Evolutionary conservation across 2,113 vertebrate genomes (phyloP).

Genomic region (Montifringilla adamsi): DNA sequence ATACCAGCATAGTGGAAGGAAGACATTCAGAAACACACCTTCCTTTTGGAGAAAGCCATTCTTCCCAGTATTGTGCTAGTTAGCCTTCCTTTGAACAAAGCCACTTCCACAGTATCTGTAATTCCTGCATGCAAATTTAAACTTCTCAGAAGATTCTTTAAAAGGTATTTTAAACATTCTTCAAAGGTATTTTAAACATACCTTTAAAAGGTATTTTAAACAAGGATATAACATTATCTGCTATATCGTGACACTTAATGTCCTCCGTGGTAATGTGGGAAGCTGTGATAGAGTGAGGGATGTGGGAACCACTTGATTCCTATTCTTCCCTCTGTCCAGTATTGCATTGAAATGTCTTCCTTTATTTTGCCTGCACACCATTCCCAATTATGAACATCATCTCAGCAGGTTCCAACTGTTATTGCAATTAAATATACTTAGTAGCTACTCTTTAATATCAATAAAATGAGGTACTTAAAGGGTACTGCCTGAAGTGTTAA

Average conservation of each 20-base stretch:
- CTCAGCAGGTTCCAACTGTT: background rate
- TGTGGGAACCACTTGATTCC: background rate
- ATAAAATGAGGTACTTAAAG: background rate
- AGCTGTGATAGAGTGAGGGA: background rate
- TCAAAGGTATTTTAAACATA: background rate
- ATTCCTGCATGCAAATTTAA: background rate
- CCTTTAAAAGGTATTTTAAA: background rate
- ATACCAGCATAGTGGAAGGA: background rate
- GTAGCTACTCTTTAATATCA: background rate
- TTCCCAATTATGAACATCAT: background rate
- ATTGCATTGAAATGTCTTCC: rapidly evolving
- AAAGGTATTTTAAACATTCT: background rate
- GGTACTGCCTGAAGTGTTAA: background rate
- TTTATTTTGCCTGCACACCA: background rate
- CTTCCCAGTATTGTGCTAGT: slow-evolving; percentile 45
- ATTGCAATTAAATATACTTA: background rate
- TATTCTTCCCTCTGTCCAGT: background rate
- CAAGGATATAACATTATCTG: background rate
- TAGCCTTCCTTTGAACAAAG: slow-evolving; percentile 18
- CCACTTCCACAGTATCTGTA: background rate
- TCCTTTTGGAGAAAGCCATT: slow-evolving; percentile 14
- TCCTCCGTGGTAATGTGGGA: background rate
- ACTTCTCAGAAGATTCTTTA: background rate
- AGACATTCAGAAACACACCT: background rate
- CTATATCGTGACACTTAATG: background rate